phyloP scores from a whole-genome alignment of 2,113 vertebrate species.

The Astur gentilis region DNA sequence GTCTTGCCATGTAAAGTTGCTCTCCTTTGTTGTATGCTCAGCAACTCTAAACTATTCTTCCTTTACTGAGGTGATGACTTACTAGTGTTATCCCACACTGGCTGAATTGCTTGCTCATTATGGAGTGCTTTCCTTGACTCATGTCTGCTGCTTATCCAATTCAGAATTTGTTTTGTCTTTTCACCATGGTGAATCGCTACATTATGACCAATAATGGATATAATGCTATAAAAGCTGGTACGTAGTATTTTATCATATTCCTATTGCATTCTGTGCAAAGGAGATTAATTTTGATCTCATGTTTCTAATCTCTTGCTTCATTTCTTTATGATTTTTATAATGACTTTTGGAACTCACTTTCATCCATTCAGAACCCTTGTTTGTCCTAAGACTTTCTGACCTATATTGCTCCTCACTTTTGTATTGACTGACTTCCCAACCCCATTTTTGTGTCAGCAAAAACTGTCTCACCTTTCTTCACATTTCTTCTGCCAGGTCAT shows the following conservation, averaged over 20 bases:
- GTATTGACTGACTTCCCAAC: constrained; percentile 52
- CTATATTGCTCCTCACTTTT: constrained; percentile 43
- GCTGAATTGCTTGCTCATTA: neutral
- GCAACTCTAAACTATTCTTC: constrained; percentile 32
- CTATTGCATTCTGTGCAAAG: neutral
- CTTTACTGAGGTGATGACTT: constrained; percentile 1
- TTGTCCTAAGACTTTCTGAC: constrained; percentile 33
- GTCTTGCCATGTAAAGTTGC: constrained; percentile 30
- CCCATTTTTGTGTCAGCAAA: constrained; percentile 63
- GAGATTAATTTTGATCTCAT: neutral
- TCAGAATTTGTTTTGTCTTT: neutral
- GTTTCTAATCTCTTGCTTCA: neutral
- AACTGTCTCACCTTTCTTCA: constrained; percentile 57
- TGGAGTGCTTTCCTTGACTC: neutral
- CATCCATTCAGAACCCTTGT: constrained; percentile 34
- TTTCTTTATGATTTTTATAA: constrained; percentile 9
- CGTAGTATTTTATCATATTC: neutral
- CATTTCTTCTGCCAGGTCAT: constrained; percentile 65
- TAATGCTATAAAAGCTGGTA: neutral
- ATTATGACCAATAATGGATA: neutral
- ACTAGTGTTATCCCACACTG: neutral
- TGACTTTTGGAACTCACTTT: constrained; percentile 45
- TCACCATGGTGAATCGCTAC: neutral
- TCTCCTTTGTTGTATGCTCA: neutral
- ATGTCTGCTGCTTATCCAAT: neutral